phyloP scores from a whole-genome alignment of 35 echinoderm and acorn worm genomes.

The Acanthaster planci region DNA sequence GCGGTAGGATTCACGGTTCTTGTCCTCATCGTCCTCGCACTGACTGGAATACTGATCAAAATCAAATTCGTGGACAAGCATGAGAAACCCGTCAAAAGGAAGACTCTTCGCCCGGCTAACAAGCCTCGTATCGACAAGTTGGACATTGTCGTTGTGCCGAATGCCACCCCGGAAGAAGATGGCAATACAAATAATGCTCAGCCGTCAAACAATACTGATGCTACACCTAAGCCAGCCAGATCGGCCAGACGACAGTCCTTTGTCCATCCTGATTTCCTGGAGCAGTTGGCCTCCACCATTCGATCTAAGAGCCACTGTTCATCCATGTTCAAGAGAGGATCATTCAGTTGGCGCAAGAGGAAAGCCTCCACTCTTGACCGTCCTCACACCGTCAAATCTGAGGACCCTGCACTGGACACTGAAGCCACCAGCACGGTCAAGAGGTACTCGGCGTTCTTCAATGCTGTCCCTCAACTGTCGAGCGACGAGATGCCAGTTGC shows the following conservation, averaged over 20 bases:
- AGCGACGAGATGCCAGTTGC: neutral
- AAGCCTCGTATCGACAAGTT: neutral
- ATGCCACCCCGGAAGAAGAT: neutral
- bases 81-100: neutral
- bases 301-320: constrained; percentile 16
- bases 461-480: neutral
- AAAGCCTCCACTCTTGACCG: neutral
- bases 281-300: neutral
- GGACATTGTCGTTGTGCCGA: neutral
- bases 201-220: neutral
- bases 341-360: constrained; percentile 1
- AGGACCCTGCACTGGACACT: neutral
- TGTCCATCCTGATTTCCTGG: constrained; percentile 2
- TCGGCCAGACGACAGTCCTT: neutral
- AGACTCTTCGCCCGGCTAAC: neutral
- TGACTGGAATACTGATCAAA: constrained; percentile 10
- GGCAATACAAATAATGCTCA: neutral
- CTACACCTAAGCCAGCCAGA: neutral
- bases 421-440: constrained; percentile 10
- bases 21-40: neutral
- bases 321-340: neutral
- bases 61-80: neutral
- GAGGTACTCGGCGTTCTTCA: constrained; percentile 10
- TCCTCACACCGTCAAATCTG: neutral
- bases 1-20: neutral